Evolutionary conservation across 2,888 invertebrate genomes (phyloP), one percentile per base, ranked within the genome.

Genomic region (Macroteleia sp.): DNA sequence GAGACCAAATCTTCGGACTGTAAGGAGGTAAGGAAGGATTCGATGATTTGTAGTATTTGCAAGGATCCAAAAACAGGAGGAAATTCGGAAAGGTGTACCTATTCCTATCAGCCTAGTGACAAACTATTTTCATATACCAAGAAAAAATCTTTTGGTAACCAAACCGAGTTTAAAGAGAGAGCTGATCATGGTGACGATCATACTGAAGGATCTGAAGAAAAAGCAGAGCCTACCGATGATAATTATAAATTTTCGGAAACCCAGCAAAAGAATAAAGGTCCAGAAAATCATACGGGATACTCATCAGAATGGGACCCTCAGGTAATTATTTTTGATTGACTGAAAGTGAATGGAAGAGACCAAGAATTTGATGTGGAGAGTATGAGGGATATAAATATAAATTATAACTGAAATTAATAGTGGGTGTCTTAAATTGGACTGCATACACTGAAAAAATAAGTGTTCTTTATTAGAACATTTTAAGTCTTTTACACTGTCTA

Each of bases 21-120:
- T 82, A 93, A 94, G 83, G 93, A 94, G 85, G 93, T 95, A 0
- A 91, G 93, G 50, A 94, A 93, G 83, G 94, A 95, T 78, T 94
- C 94, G 2, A 94, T 94, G 94, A 93, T 93, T 9, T 96, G 96
- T 88, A 94, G 93, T 79, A 93, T 95, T 1, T 97, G 97, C 86
- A 94, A 95, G 81, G 94, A 96, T 86, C 93, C 95, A 0, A 94
- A 95, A 87, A 95, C 94, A 1, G 95, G 96, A 42, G 96, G 95
- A 22, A 94, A 95, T 74, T 96, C 94, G 79, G 96, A 97, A 88
- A 95, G 95, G 10, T 97, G 97, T 87, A 95, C 95, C 0, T 97
- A 96, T 89, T 94, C 95, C 8, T 94, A 95, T 0, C 94, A 94
- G 77, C 96, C 96, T 0, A 93, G 94, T 84, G 95, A 95, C 77